Evolutionary conservation across 2,113 vertebrate genomes (phyloP).

Genomic region (Pantherophis guttatus): DNA sequence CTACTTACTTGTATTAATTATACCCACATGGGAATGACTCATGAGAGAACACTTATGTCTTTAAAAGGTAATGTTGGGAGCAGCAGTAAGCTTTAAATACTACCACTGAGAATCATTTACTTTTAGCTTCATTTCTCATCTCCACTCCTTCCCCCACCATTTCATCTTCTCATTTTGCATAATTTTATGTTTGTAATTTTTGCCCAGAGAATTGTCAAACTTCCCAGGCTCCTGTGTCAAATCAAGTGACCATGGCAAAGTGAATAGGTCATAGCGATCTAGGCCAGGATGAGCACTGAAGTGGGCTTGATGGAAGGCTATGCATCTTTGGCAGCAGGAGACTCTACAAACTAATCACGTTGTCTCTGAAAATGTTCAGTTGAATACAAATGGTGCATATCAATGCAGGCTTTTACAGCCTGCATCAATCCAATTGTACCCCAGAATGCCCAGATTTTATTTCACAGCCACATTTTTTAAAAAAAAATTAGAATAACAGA

Average conservation of each 20-base stretch:
- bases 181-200: slow-evolving; percentile 69
- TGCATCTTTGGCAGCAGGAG: slow-evolving; percentile 43
- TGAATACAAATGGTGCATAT: slow-evolving; percentile 29
- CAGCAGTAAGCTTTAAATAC: slow-evolving; percentile 33
- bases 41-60: slow-evolving; percentile 36
- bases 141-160: slow-evolving; percentile 25
- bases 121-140: slow-evolving; percentile 13
- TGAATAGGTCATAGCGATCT: slow-evolving; percentile 42
- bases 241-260: slow-evolving; percentile 54
- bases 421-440: neutral
- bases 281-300: slow-evolving; percentile 35
- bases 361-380: slow-evolving; percentile 46
- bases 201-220: slow-evolving; percentile 62
- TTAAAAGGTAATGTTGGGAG: slow-evolving; percentile 40
- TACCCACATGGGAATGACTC: slow-evolving; percentile 37
- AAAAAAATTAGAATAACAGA: neutral
- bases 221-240: slow-evolving; percentile 65
- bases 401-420: neutral
- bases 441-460: neutral
- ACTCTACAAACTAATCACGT: slow-evolving; percentile 50
- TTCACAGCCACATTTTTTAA: neutral
- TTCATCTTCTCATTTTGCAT: slow-evolving; percentile 68
- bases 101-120: slow-evolving; percentile 25
- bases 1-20: slow-evolving; percentile 33
- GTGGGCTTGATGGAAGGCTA: slow-evolving; percentile 44